Base-by-base conservation (phyloP, 2,888 invertebrate genomes). In the Xestoiulus laeticollis region DNA sequence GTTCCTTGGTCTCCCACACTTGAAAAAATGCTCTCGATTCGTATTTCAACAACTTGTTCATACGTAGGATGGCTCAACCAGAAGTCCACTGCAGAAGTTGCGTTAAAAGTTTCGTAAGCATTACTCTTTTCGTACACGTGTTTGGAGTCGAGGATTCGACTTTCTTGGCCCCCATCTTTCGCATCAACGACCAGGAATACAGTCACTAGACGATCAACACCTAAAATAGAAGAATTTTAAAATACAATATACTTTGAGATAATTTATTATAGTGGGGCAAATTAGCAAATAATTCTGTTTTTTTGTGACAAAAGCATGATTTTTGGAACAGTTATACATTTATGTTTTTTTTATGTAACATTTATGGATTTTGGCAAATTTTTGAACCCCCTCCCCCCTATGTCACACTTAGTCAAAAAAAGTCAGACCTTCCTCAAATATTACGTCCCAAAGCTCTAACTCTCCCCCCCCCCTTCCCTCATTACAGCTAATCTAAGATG, bases 81-180 rank as follows among this genome's bases (percentile, higher is more conserved):
- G 26, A 53, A 32, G 19, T 48, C 33, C 26, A 89, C 88, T 1
- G 89, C 89, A 14, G 32, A 32, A 1, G 88, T 88, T 22, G 88
- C 88, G 84, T 88, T 88, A 43, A 89, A 89, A 6, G 88, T 89
- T 82, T 89, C 89, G 88, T 88, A 89, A 12, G 87, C 84, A 26
- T 87, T 88, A 8, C 85, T 48, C 59, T 86, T 88, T 78, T 89
- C 88, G 85, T 88, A 88, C 32, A 89, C 83, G 30, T 88, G 88
- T 85, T 85, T 43, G n/a, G 87, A 86, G 16, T 89, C 89, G 16
- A 89, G 32, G 10, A 88, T 22, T 14, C 87, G 83, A 22, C 78
- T 87, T 26, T n/a, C 30, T 44, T 68, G 48, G 6, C 14, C 6
- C n/a, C 86, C 88, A 26, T 48, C 78, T 3, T 19, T 26, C 12